Conservation (phyloP, 2,888 invertebrate species). For the Plagiodera versicolora region DNA sequence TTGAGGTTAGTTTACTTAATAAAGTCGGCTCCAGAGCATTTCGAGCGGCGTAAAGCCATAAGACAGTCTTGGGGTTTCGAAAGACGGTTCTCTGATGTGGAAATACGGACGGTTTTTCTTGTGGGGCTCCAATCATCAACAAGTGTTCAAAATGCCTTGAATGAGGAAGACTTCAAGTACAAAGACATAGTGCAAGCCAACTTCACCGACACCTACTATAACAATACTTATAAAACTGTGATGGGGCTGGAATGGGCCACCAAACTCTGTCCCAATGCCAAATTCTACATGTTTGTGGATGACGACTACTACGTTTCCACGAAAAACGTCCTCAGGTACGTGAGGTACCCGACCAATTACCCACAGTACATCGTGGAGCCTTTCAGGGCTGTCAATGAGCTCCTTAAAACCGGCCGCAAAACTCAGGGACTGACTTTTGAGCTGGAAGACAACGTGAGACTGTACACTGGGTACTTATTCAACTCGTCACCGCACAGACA, state of each 20-base stretch:
- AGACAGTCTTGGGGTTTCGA: slow-evolving; percentile 84
- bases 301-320: slow-evolving; percentile 92
- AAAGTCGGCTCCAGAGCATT: slow-evolving; percentile 77
- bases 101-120: slow-evolving; percentile 75
- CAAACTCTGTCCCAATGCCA: slow-evolving; percentile 70
- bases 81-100: slow-evolving; percentile 74
- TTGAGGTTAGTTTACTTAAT: slow-evolving; percentile 75
- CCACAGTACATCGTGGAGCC: slow-evolving; percentile 65
- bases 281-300: slow-evolving; percentile 85
- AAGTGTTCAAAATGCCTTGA: slow-evolving; percentile 60
- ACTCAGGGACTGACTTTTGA: slow-evolving; percentile 39
- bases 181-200: slow-evolving; percentile 83
- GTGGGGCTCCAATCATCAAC: slow-evolving; percentile 63
- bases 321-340: slow-evolving; percentile 76
- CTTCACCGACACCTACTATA: slow-evolving; percentile 82
- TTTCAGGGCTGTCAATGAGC: slow-evolving; percentile 43
- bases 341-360: slow-evolving; percentile 69
- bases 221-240: slow-evolving; percentile 94
- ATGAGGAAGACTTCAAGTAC: slow-evolving; percentile 66
- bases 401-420: slow-evolving; percentile 28
- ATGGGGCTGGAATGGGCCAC: slow-evolving; percentile 84
- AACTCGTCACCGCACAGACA: slow-evolving; percentile 76
- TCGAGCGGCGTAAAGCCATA: slow-evolving; percentile 70
- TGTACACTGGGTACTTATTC: slow-evolving; percentile 81
- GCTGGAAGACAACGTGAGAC: slow-evolving; percentile 56